Percentiles rank a stretch among this genome's conserved stretches.
Conservation (phyloP, 2,113 vertebrate genomes). For the Psittacus erithacus region DNA sequence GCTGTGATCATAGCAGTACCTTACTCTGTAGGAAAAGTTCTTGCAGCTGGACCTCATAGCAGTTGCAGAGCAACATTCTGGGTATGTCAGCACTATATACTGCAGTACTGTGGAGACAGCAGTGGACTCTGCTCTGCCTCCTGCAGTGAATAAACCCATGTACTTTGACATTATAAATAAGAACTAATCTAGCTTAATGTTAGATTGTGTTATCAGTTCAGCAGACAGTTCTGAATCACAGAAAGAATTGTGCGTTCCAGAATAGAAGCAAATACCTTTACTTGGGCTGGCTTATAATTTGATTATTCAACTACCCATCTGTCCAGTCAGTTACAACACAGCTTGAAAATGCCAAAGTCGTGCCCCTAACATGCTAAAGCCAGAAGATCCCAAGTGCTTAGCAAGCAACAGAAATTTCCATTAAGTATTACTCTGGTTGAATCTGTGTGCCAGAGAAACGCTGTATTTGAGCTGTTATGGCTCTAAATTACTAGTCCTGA, state of each 20-base stretch:
- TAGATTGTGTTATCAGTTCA: not conserved
- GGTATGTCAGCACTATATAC: not conserved
- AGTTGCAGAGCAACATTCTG: not conserved
- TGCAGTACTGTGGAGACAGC: not conserved
- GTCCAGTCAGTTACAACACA: not conserved
- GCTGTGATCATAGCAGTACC: not conserved
- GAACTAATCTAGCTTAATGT: not conserved
- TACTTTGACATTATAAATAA: not conserved
- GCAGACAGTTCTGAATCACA: not conserved
- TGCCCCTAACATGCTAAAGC: not conserved
- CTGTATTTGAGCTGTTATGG: not conserved
- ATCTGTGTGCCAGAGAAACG: not conserved
- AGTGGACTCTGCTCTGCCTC: not conserved
- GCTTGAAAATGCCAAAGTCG: not conserved
- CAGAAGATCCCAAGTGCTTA: constrained; percentile 10
- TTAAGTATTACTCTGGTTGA: not conserved
- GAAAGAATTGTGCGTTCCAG: not conserved
- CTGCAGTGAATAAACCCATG: not conserved
- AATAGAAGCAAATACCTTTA: not conserved
- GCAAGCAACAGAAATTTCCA: not conserved
- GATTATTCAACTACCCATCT: not conserved
- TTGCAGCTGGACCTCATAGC: fast-evolving
- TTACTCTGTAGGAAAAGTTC: not conserved
- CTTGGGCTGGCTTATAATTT: not conserved
- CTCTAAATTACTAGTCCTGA: not conserved